A percentile compares a stretch with the other conserved stretches of the same genome.
Conservation (phyloP, 2,888 invertebrate species). For the Pocota personata region DNA sequence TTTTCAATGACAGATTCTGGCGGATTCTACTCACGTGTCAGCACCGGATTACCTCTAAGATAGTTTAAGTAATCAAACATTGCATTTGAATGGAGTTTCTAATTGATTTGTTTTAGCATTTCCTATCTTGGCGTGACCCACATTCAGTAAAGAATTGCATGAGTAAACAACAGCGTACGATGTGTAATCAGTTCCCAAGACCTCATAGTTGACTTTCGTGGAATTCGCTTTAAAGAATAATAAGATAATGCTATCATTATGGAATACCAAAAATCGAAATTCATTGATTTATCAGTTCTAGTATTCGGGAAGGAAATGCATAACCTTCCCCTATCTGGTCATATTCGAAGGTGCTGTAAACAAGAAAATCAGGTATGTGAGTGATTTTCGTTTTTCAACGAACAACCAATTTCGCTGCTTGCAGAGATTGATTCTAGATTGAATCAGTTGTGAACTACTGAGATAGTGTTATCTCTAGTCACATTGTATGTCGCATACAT, state of each 20-base stretch:
- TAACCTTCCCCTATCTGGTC: conserved; percentile 77
- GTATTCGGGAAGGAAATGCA: conserved; percentile 77
- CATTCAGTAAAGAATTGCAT: conserved; percentile 81
- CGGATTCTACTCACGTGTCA: conserved; percentile 78
- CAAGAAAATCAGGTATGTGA: not conserved
- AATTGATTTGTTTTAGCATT: not conserved
- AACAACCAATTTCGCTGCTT: conserved; percentile 73
- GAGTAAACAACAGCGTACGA: conserved; percentile 86
- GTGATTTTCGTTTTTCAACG: not conserved
- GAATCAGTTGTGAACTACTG: conserved; percentile 84
- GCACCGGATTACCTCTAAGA: conserved; percentile 61
- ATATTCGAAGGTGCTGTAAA: conserved; percentile 77
- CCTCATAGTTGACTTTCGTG: conserved; percentile 83
- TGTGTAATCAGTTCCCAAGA: conserved; percentile 86
- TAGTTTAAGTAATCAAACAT: not conserved
- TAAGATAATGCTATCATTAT: not conserved
- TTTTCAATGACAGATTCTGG: conserved; percentile 70
- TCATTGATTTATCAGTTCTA: not conserved
- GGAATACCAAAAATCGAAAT: not conserved
- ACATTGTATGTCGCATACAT: conserved; percentile 87
- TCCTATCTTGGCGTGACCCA: conserved; percentile 75
- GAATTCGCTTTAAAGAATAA: conserved; percentile 56
- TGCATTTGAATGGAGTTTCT: conserved; percentile 7
- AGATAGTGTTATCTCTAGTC: conserved; percentile 83
- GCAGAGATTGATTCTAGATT: conserved; percentile 79